phyloP scores from a whole-genome alignment of 2,888 invertebrate genomes.

The Drosophila niveifrons region DNA sequence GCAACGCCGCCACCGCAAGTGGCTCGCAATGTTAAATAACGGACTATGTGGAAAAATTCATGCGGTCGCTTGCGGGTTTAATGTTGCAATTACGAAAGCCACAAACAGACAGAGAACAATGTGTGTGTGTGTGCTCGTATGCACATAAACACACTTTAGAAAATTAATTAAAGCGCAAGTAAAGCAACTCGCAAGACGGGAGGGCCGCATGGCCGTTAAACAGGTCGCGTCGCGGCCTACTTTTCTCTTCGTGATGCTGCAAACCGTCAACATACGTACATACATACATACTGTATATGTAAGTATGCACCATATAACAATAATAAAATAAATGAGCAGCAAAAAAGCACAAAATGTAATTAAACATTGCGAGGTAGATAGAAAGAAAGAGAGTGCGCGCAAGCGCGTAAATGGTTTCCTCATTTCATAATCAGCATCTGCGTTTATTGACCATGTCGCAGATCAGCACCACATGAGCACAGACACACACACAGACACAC shows the following conservation, averaged over 20 bases:
- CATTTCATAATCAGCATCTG: slow-evolving; percentile 72
- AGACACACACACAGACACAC: slow-evolving; percentile 3
- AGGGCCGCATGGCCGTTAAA: slow-evolving; percentile 49
- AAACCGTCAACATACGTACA: slow-evolving; percentile 18
- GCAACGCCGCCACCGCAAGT: slow-evolving; percentile 18
- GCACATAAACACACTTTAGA: slow-evolving; percentile 66
- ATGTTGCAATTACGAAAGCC: slow-evolving; percentile 67
- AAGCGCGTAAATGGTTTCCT: slow-evolving; percentile 64
- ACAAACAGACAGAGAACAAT: slow-evolving; percentile 40
- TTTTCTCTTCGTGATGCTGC: slow-evolving; percentile 60
- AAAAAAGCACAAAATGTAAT: slow-evolving; percentile 62
- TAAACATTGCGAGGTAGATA: slow-evolving; percentile 54
- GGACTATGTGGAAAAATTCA: slow-evolving; percentile 27
- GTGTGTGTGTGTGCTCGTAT: background rate
- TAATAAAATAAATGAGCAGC: slow-evolving; percentile 61
- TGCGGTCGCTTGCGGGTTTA: slow-evolving; percentile 37
- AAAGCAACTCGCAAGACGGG: slow-evolving; percentile 41
- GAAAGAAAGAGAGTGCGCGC: slow-evolving; percentile 35
- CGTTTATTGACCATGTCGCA: slow-evolving; percentile 64
- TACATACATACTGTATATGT: background rate
- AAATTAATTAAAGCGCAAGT: slow-evolving; percentile 75
- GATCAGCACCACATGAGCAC: slow-evolving; percentile 25
- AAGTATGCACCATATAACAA: slow-evolving; percentile 30
- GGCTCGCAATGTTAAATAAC: slow-evolving; percentile 45
- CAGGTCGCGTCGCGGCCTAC: slow-evolving; percentile 71